Evolutionary conservation across 2,888 invertebrate genomes (phyloP).

Genomic region (Aspidapion aeneum): DNA sequence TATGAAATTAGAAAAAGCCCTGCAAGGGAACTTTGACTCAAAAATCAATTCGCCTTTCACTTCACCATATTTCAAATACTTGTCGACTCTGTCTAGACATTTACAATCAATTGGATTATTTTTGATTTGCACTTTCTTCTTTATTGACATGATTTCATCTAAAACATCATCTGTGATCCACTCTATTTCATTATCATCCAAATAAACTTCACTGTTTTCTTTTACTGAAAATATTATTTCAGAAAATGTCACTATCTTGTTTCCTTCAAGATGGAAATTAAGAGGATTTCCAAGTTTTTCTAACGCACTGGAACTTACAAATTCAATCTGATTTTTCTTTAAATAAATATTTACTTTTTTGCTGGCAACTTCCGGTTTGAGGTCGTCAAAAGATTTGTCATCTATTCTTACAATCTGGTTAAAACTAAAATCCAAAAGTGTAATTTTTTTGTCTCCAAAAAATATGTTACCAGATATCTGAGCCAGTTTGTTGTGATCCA

Average conservation of each 20-base stretch:
- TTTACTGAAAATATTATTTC: constrained; percentile 22
- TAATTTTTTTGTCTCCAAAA: constrained; percentile 24
- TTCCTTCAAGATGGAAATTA: constrained; percentile 31
- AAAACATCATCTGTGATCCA: constrained; percentile 33
- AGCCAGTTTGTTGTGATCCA: constrained; percentile 33
- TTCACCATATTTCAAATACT: not conserved
- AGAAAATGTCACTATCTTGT: constrained; percentile 26
- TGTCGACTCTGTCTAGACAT: constrained; percentile 30
- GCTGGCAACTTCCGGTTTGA: constrained; percentile 17
- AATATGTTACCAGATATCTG: constrained; percentile 31
- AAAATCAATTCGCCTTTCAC: constrained; percentile 15
- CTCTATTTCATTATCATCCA: constrained; percentile 29
- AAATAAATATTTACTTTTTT: constrained; percentile 26
- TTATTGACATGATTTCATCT: constrained; percentile 21
- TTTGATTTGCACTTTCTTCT: constrained; percentile 25
- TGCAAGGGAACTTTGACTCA: constrained; percentile 14
- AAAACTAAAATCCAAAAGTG: constrained; percentile 30
- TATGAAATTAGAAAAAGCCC: not conserved
- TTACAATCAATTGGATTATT: constrained; percentile 34
- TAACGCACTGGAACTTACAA: constrained; percentile 27
- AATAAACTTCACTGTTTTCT: constrained; percentile 29
- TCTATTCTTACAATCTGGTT: constrained; percentile 29
- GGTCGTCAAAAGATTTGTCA: constrained; percentile 23
- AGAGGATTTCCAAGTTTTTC: constrained; percentile 23
- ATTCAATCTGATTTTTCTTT: constrained; percentile 27